Conservation (phyloP, 2,113 vertebrate species). For the Microcebus jonahi region DNA sequence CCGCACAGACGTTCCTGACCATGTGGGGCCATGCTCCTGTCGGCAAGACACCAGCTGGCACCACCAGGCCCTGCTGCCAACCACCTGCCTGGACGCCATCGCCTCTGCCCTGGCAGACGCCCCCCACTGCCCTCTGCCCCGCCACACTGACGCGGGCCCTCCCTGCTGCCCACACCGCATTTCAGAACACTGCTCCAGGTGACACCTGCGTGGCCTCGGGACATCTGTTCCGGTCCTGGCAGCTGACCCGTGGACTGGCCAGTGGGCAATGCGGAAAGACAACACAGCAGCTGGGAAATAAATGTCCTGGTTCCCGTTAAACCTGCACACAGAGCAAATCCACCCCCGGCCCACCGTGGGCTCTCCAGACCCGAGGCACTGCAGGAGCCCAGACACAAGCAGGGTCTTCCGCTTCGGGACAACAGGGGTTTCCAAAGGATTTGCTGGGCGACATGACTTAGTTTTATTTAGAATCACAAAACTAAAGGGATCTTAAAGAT, state of each 20-base stretch:
- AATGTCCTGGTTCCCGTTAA: background rate
- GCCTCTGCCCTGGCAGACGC: background rate
- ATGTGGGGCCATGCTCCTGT: background rate
- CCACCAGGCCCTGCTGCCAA: background rate
- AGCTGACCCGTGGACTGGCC: background rate
- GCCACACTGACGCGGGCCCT: background rate
- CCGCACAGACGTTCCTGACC: background rate
- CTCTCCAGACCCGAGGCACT: background rate
- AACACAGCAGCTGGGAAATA: background rate
- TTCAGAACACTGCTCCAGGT: background rate
- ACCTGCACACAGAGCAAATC: background rate
- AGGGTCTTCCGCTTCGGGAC: background rate
- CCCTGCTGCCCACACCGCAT: background rate
- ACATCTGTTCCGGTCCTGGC: background rate
- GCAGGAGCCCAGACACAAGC: background rate
- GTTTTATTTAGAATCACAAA: background rate
- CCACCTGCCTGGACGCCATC: slow-evolving; percentile 19
- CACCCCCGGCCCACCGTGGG: rapidly evolving
- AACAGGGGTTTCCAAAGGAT: background rate
- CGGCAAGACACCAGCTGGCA: slow-evolving; percentile 50
- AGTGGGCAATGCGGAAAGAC: background rate
- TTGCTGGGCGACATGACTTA: background rate
- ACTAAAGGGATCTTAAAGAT: background rate
- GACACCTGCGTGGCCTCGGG: background rate
- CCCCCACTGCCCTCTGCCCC: background rate